A percentile compares a stretch with the other conserved stretches of the same genome.
phyloP scores from a whole-genome alignment of 1,140 invertebrate species.

The Formica selysi region DNA sequence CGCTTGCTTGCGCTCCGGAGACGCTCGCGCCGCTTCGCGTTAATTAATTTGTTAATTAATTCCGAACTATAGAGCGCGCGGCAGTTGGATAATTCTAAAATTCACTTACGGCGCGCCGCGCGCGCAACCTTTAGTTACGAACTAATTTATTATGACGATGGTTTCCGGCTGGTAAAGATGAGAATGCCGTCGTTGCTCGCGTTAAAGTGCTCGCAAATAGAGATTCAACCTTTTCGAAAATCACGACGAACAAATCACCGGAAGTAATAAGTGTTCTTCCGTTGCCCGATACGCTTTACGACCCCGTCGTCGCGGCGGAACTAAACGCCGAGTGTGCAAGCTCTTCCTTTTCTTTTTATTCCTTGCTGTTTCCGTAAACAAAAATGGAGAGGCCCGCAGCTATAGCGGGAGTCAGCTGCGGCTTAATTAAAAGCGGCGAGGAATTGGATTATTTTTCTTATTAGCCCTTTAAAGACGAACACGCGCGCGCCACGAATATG shows the following conservation, averaged over 20 bases:
- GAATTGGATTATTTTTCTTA: conserved; percentile 52
- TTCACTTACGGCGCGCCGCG: conserved; percentile 49
- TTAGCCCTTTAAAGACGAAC: conserved; percentile 39
- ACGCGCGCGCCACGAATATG: conserved; percentile 12
- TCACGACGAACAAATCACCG: conserved; percentile 21
- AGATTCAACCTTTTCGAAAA: conserved; percentile 23
- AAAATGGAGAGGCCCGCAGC: conserved; percentile 8
- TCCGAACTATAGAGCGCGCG: conserved; percentile 57
- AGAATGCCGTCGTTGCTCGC: not conserved
- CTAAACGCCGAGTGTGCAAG: conserved; percentile 16
- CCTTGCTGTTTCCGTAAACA: conserved; percentile 36
- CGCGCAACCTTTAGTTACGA: conserved; percentile 54
- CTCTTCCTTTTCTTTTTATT: not conserved
- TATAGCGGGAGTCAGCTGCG: conserved; percentile 45
- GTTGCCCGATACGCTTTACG: conserved; percentile 38
- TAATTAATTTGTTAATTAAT: conserved; percentile 64
- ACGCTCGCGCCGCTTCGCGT: conserved; percentile 18
- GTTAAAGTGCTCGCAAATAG: conserved; percentile 17
- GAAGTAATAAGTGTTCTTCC: conserved; percentile 47
- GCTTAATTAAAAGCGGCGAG: conserved; percentile 55
- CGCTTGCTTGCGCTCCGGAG: not conserved
- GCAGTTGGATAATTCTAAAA: conserved; percentile 62
- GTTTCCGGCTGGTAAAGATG: conserved; percentile 41
- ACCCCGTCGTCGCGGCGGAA: conserved; percentile 42
- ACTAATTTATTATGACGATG: conserved; percentile 63